These are phyloP conservation scores for Notodonta ziczac DNA, from an alignment of 2,888 invertebrate genomes.

Conservation along the genomic window DNA sequence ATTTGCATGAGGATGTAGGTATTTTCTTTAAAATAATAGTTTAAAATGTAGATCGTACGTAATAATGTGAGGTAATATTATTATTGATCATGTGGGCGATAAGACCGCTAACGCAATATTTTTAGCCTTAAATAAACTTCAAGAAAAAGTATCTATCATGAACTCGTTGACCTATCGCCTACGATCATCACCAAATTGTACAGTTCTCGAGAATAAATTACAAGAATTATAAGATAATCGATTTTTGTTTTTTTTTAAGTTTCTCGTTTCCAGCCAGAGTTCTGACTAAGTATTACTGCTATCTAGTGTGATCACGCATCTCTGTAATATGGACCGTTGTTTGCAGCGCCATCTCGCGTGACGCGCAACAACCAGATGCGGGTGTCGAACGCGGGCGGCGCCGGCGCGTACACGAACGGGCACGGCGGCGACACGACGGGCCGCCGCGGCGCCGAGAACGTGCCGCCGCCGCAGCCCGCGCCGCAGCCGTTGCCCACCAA, in stretches of 20 bases:
- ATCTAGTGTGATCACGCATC: background rate
- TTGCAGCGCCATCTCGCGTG: conserved; percentile 73
- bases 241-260: no score
- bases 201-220: background rate
- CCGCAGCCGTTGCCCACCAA: conserved; percentile 64
- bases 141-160: background rate
- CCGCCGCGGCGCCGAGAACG: conserved; percentile 86
- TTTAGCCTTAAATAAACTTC: background rate
- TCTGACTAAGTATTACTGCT: no score
- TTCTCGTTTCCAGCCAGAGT: no score
- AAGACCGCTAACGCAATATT: conserved; percentile 1
- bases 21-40: background rate
- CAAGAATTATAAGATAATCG: background rate
- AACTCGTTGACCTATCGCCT: conserved; percentile 6
- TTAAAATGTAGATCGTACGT: background rate
- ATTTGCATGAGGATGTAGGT: conserved; percentile 12
- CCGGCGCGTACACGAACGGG: conserved; percentile 75
- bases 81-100: background rate
- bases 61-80: no score
- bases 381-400: conserved; percentile 80
- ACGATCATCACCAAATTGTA: background rate
- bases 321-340: background rate
- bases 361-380: conserved; percentile 83
- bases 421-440: conserved; percentile 39
- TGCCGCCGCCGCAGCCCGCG: conserved; percentile 82